Base-by-base conservation (phyloP, 30 jellyfish, hydroid and myxozoan species). In the Aurelia sp. region DNA sequence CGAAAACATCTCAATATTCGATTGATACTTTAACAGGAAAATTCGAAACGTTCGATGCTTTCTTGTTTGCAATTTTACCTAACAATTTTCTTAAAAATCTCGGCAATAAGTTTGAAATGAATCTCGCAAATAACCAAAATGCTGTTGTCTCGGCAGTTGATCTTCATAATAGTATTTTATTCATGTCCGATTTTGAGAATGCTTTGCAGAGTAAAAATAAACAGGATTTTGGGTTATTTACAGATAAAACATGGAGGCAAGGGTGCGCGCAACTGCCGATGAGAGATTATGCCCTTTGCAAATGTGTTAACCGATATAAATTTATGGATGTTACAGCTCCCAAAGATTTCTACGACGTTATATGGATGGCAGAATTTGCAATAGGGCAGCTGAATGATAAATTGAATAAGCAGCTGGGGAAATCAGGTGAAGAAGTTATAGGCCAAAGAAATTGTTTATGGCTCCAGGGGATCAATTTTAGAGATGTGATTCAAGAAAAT, bases 321-420 rank as follows among this genome's bases (percentile, higher is more conserved):
- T 66, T 87, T 61, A 35, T 78, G 31, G 73, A 76, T 44, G 51
- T 60, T 4, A 58, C 51, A 23, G 81, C n/a, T 4, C 44, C 66
- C 6, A 22, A 17, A 13, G 66, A 40, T 18, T 68, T 59, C 18
- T 65, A 50, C 65, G 79, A 87, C 21, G 71, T 92, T 11, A 62
- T 71, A 6, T 92, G 98, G 98, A 79, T 92, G 89, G 91, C 93
- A 21, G 98, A 92, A 61, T 92, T 80, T 53, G 92, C 95, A 9
- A 31, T 87, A 9, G 98, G 98, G n/a, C 35, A 58, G 59, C 70
- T 92, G 12, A 92, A 92, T 41, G 84, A 92, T 62, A 53, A 70
- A 37, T 63, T 92, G 9, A 74, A 67, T 68, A 30, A 22, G 19
- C 75, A 75, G 18, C 31, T 50, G 11, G 16, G 3, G 20, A 33